Percentiles rank a stretch among this genome's conserved stretches.
Evolutionary conservation across 2,888 invertebrate genomes (phyloP).

Genomic region (Mimumesa dahlbomi): DNA sequence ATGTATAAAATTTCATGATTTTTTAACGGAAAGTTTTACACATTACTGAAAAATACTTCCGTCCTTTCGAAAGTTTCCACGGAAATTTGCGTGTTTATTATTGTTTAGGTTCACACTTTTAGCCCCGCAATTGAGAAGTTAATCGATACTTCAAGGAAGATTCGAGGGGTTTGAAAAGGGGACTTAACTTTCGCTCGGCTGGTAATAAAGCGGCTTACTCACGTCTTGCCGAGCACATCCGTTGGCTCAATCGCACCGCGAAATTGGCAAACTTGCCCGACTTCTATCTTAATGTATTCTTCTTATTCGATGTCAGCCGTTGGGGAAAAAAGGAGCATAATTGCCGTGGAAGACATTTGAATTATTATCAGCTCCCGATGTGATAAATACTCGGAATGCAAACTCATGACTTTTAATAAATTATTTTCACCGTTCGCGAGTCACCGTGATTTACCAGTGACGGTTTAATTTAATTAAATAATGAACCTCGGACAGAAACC

Average conservation of each 20-base stretch:
- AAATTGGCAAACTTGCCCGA: constrained; percentile 57
- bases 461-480: too few relatives aligned
- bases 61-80: background rate
- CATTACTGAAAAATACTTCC: too few relatives aligned
- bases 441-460: too few relatives aligned
- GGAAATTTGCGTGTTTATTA: background rate
- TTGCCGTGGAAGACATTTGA: background rate
- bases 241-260: constrained; percentile 53
- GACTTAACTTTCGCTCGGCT: constrained; percentile 53
- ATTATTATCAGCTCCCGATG: too few relatives aligned
- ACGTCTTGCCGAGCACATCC: constrained; percentile 54
- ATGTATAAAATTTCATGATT: too few relatives aligned
- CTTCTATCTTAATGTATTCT: constrained; percentile 31
- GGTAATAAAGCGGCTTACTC: constrained; percentile 63
- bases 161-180: constrained; percentile 56
- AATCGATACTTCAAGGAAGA: constrained; percentile 55
- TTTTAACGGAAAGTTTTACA: too few relatives aligned
- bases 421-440: too few relatives aligned
- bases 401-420: too few relatives aligned
- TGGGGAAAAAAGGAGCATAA: constrained; percentile 15
- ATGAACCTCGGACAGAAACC: too few relatives aligned
- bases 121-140: constrained; percentile 38
- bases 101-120: constrained; percentile 35
- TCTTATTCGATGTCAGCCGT: constrained; percentile 29
- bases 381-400: too few relatives aligned